A percentile compares a stretch with the other conserved stretches of the same genome.
Conservation (phyloP, 2,888 invertebrate species). For the Apotomis turbidana region DNA sequence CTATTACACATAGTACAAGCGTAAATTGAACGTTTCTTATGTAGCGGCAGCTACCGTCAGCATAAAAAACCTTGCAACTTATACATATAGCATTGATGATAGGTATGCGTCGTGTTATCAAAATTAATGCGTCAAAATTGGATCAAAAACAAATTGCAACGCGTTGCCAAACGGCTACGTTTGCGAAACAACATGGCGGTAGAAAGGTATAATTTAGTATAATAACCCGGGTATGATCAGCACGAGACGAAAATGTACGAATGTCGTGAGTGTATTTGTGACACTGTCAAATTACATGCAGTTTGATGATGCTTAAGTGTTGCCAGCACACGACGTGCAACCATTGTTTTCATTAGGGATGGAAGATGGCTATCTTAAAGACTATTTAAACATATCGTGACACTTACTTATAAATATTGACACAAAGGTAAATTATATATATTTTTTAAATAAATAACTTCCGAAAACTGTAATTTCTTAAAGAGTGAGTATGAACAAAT, state of each 20-base stretch:
- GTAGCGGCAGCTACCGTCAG: no score
- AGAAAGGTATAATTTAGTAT: constrained; percentile 53
- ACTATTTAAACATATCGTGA: no score
- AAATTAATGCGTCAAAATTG: constrained; percentile 14
- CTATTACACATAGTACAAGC: no score
- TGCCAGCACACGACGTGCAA: constrained; percentile 1
- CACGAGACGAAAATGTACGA: constrained; percentile 52
- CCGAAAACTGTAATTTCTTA: no score
- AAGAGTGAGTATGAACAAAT: no score
- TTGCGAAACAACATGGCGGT: constrained; percentile 50
- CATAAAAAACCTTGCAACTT: no score
- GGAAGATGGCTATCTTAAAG: background rate
- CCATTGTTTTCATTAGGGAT: constrained; percentile 20
- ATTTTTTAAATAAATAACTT: no score
- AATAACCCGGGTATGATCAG: constrained; percentile 59
- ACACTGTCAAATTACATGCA: constrained; percentile 39
- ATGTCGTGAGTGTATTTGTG: constrained; percentile 48
- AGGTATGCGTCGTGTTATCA: background rate
- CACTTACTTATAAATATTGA: background rate
- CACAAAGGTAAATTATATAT: background rate
- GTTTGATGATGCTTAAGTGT: constrained; percentile 39
- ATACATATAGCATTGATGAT: no score
- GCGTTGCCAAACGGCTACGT: constrained; percentile 25
- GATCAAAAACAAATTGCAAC: constrained; percentile 21
- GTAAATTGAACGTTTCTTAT: no score